Conservation (phyloP, 2,113 vertebrate species). For the Anoplopoma fimbria region DNA sequence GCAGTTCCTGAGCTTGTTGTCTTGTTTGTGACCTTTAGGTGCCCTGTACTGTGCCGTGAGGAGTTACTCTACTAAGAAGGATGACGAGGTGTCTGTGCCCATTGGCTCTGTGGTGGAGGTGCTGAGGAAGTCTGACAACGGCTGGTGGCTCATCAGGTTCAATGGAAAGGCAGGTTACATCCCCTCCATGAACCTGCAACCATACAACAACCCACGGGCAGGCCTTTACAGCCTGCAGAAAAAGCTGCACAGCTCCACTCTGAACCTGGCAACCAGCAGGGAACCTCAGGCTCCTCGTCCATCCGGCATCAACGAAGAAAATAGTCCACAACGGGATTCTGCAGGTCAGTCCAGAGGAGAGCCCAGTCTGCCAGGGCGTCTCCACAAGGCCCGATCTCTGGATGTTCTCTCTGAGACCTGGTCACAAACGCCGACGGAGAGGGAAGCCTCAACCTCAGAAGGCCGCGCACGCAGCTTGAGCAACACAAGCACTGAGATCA, state of each 20-base stretch:
- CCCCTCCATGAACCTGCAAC: constrained; percentile 89
- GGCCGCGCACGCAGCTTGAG: constrained; percentile 42
- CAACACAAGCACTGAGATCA: constrained; percentile 30
- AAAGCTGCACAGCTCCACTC: constrained; percentile 70
- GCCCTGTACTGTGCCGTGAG: constrained; percentile 82
- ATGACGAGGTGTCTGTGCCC: constrained; percentile 88
- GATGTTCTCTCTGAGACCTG: constrained; percentile 67
- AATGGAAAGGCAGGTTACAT: constrained; percentile 84
- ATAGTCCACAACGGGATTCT: not conserved
- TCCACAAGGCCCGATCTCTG: constrained; percentile 74
- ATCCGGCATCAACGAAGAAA: not conserved
- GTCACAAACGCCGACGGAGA: not conserved
- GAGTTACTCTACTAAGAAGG: constrained; percentile 79
- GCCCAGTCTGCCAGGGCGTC: not conserved
- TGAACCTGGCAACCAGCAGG: constrained; percentile 66
- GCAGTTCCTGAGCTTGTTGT: not conserved
- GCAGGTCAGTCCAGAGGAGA: constrained; percentile 3
- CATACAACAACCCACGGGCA: constrained; percentile 86
- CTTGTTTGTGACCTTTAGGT: constrained; percentile 66
- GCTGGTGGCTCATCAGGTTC: constrained; percentile 94
- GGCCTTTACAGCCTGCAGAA: constrained; percentile 76
- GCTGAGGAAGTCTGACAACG: constrained; percentile 83
- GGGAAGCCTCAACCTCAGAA: not conserved
- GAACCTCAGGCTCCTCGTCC: not conserved
- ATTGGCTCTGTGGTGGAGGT: constrained; percentile 86